Evolutionary conservation across 2,888 invertebrate genomes (phyloP), one percentile per base, ranked within the genome.

Genomic region (Brenthis hecate): DNA sequence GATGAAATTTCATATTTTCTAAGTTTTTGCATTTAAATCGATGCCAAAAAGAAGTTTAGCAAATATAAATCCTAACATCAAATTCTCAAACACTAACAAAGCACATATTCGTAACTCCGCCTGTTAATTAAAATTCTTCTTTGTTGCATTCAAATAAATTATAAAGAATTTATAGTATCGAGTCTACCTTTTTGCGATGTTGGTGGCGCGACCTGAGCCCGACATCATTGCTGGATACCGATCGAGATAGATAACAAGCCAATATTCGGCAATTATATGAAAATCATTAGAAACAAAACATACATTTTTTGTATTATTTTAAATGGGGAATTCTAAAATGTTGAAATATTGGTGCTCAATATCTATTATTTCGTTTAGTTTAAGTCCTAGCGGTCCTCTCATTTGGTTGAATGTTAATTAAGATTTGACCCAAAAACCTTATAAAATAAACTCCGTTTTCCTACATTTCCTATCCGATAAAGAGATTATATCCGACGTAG

Each of bases 81-180:
- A 53, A 62, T 16, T 53, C 51, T 14, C n/a, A 6, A 53, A 53
- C 51, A 16, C 36, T 36, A 23, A 36, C 53, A 19, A 57, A 54
- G 63, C 67, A 56, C 60, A 48, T 28, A 60, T 60, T 16, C 28
- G 28, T 54, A 62, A 65, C 68, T 72, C 72, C 64, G 56, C 62
- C 72, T n/a, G 67, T 70, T 74, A 77, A 77, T 77, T 77, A 77
- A 77, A 77, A 76, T 77, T 73, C 71, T 76, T 72, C 72, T 73
- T 71, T 73, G 72, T 73, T 69, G 76, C 73, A 73, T 69, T 69
- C 74, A 69, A 72, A 76, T 78, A 78, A 73, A 78, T 77, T 77
- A 73, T 69, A 69, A 62, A 64, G 64, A 73, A 78, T 78, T 78
- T 78, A 78, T 78, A 58, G 71, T 66, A 53, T 43, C 36, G 57